phyloP scores from a whole-genome alignment of 2,888 invertebrate species.

The Troides aeacus region DNA sequence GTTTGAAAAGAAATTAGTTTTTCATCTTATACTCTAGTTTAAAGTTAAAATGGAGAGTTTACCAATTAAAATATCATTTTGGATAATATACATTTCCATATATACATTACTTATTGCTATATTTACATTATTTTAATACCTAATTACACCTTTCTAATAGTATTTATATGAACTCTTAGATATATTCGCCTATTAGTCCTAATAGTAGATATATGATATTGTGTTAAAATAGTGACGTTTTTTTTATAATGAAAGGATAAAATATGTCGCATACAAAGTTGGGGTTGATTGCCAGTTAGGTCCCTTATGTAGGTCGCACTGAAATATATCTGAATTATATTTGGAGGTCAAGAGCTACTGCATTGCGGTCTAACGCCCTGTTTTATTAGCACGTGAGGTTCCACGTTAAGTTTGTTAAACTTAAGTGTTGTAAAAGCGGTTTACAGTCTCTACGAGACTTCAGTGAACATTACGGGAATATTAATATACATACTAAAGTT shows the following conservation, averaged over 20 bases:
- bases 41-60: too few relatives aligned
- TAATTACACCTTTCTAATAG: too few relatives aligned
- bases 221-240: background rate
- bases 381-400: conserved; percentile 25
- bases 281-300: background rate
- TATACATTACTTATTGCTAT: too few relatives aligned
- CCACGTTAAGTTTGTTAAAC: conserved; percentile 15
- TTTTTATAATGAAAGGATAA: background rate
- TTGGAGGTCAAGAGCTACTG: conserved; percentile 32
- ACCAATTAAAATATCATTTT: too few relatives aligned
- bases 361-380: conserved; percentile 30
- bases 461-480: conserved; percentile 11
- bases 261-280: conserved; percentile 1
- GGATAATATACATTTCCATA: too few relatives aligned
- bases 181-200: background rate
- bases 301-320: conserved; percentile 6
- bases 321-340: conserved; percentile 32
- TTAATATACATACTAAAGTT: background rate
- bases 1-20: too few relatives aligned
- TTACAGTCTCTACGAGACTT: conserved; percentile 6
- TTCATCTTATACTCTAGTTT: too few relatives aligned
- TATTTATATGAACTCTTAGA: too few relatives aligned
- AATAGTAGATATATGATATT: background rate
- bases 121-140: too few relatives aligned
- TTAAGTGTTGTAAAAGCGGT: conserved; percentile 9